A percentile compares a stretch with the other conserved stretches of the same genome.
These are phyloP conservation scores for Deilephila elpenor DNA, from an alignment of 2,888 invertebrate genomes.

Conservation along the genomic window DNA sequence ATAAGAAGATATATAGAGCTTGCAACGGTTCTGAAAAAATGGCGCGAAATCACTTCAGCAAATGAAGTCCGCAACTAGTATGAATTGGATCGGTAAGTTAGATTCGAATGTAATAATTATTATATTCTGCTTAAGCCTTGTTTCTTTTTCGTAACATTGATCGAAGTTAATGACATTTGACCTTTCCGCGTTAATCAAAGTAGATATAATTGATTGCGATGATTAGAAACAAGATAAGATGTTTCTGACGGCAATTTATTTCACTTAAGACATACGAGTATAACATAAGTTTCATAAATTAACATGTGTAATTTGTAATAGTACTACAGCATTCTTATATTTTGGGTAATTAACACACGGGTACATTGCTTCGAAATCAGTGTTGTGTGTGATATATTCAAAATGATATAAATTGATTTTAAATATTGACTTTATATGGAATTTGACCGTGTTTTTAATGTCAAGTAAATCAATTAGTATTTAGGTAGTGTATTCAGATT, in stretches of 20 bases:
- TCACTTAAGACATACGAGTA: neutral
- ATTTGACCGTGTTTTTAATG: conserved; percentile 1
- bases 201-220: neutral
- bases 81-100: no score
- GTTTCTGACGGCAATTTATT: neutral
- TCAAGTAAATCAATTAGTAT: conserved; percentile 4
- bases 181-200: neutral
- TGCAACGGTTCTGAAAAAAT: no score
- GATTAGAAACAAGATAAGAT: neutral
- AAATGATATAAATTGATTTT: neutral
- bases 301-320: neutral
- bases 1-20: no score
- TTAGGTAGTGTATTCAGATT: neutral
- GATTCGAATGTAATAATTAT: neutral
- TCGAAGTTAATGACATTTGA: conserved; percentile 5
- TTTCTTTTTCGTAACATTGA: neutral
- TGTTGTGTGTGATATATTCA: neutral
- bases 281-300: conserved; percentile 4
- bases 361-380: no score
- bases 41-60: no score
- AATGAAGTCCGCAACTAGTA: no score
- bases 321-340: neutral
- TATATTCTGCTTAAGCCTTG: neutral
- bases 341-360: no score
- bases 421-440: neutral